A percentile compares a stretch with the other conserved stretches of the same genome.
phyloP scores from a whole-genome alignment of 1,140 invertebrate species.

The Scaptodrosophila lebanonensis region DNA sequence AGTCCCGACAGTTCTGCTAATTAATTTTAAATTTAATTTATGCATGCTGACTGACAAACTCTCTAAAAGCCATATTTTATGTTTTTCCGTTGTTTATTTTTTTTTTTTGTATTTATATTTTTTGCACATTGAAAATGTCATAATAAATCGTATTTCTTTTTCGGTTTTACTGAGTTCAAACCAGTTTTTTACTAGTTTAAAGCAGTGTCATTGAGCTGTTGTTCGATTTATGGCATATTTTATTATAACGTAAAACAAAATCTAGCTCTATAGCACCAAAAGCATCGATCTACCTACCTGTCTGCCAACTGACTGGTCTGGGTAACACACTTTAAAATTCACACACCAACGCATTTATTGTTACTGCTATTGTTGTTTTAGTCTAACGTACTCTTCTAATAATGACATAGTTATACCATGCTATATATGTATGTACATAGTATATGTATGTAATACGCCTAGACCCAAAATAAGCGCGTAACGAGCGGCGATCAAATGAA shows the following conservation, averaged over 20 bases:
- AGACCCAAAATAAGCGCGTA: slow-evolving; percentile 2
- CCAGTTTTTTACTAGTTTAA: slow-evolving; percentile 55
- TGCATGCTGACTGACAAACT: too few species aligned
- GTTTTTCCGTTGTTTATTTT: too few species aligned
- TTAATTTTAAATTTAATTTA: too few species aligned
- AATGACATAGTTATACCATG: too few species aligned
- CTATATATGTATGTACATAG: too few species aligned
- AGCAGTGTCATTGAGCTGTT: slow-evolving; percentile 31
- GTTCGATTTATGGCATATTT: slow-evolving; percentile 13
- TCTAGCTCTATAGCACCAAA: not conserved
- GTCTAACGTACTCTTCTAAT: too few species aligned
- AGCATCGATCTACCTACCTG: slow-evolving; percentile 7
- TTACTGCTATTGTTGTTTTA: slow-evolving; percentile 8
- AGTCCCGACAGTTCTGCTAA: too few species aligned
- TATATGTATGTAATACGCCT: too few species aligned
- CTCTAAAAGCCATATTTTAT: too few species aligned
- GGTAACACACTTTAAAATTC: slow-evolving; percentile 13
- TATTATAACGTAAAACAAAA: slow-evolving; percentile 23
- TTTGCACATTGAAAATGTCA: not conserved
- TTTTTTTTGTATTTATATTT: slow-evolving; percentile 1
- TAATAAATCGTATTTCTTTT: slow-evolving; percentile 20
- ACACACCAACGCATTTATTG: slow-evolving; percentile 19
- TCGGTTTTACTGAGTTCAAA: slow-evolving; percentile 35
- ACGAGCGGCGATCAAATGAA: slow-evolving; percentile 27
- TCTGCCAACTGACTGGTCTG: not conserved